Evolutionary conservation across 2,113 vertebrate genomes (phyloP).

Genomic region (Ginglymostoma cirratum): DNA sequence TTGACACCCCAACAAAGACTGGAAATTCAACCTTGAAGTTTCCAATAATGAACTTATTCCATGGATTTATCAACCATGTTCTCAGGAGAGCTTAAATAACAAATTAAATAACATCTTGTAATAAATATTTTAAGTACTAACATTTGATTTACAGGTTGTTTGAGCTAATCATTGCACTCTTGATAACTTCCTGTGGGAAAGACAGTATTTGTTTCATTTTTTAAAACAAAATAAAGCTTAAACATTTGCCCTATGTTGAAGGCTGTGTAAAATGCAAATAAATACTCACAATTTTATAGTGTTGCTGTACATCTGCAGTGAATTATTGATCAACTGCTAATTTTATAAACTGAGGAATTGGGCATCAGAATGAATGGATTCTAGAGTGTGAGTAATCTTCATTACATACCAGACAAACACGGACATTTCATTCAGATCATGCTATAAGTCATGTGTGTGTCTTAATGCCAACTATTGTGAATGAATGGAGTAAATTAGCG

Average conservation of each 20-base stretch:
- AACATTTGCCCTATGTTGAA: not conserved
- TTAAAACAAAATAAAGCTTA: not conserved
- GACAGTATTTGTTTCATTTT: not conserved
- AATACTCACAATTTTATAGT: not conserved
- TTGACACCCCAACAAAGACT: not conserved
- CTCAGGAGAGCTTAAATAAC: not conserved
- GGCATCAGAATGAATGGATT: not conserved
- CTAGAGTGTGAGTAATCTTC: not conserved
- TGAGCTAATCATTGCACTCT: not conserved
- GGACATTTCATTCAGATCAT: not conserved
- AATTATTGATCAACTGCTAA: not conserved
- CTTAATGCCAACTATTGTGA: not conserved
- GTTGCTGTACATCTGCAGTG: no score
- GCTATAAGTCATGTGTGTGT: not conserved
- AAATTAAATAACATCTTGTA: not conserved
- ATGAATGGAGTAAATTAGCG: not conserved
- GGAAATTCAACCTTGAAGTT: not conserved
- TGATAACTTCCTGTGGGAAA: not conserved
- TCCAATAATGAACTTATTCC: not conserved
- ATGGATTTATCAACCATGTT: not conserved
- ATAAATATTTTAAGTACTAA: not conserved
- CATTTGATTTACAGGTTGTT: not conserved
- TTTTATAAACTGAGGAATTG: not conserved
- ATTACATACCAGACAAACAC: no score
- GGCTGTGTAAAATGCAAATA: not conserved